Base-by-base conservation (phyloP, 2,888 invertebrate species). In the Dicycla oo region DNA sequence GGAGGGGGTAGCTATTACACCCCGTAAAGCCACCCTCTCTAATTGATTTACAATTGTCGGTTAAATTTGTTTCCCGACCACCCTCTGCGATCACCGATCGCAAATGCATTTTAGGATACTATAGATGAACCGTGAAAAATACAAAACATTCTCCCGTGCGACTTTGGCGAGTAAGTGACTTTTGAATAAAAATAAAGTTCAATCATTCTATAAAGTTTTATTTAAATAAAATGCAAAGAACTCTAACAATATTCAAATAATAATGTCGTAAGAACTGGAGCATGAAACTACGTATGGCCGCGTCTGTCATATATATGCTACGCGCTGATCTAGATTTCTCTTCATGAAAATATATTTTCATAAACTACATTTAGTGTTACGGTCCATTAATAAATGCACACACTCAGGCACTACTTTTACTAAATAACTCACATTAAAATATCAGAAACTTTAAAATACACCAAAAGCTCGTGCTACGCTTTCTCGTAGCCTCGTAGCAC, bases 1-100 rank as follows among this genome's bases (percentile, higher is more conserved):
- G 90, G 89, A 87, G 91, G 91, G 90, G 93, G 93, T 88, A 91
- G 93, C 93, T 91, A 92, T 94, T 94, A 93, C 93, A 93, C 94
- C 94, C 94, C 91, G 88, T 91, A 91, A 92, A 91, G 91, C 95
- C 95, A 93, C 95, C 95, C 95, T 90, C 93, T 94, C 94, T 95
- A 96, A 95, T 96, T 96, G 95, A 96, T 96, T 96, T 95, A 96
- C 95, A 96, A 96, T 95, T 95, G 96, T 95, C 94, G 95, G 94
- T 94, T 95, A 95, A 96, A 96, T 96, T 96, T 96, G 96, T 95
- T 95, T 95, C 94, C 95, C 94, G 92, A 94, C 93, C 93, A 90
- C 94, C 95, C 94, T 87, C 88, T 79, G 91, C 88, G 93, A 95
- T 94, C 94, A 93, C 87, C 89, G 92, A 93, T 92, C 92, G 91